These are phyloP conservation scores for Nebria salina DNA, from an alignment of 2,888 invertebrate species.

Conservation along the genomic window DNA sequence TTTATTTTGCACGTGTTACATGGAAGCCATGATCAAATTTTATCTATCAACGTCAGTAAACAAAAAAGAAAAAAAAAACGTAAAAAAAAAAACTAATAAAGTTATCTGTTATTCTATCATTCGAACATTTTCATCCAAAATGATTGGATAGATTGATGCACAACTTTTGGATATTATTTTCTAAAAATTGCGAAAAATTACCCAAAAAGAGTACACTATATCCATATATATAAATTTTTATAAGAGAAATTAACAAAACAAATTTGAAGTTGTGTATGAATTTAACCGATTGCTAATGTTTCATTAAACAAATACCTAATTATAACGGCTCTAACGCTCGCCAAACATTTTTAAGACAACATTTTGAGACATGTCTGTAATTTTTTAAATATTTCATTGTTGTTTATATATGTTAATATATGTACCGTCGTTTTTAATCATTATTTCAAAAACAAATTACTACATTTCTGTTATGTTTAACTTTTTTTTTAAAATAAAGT, in stretches of 20 bases:
- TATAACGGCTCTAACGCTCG: background rate
- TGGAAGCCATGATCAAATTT: background rate
- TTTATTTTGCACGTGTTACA: background rate
- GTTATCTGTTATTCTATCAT: background rate
- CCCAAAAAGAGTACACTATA: background rate
- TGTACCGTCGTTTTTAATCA: background rate
- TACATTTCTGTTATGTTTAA: background rate
- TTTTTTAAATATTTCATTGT: slow-evolving; percentile 1
- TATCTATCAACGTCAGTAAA: slow-evolving; percentile 1
- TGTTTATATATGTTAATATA: background rate
- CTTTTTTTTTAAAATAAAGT: background rate
- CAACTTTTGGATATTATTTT: background rate
- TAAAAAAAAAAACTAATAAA: background rate
- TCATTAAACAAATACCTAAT: background rate
- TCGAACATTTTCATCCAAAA: background rate
- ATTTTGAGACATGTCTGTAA: background rate
- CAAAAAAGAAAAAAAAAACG: background rate
- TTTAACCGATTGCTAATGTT: background rate
- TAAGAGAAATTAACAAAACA: background rate
- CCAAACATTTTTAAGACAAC: background rate
- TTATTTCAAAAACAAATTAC: background rate
- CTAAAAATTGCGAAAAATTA: slow-evolving; percentile 1
- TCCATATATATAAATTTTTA: background rate
- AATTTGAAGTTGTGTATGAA: background rate
- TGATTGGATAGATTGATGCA: background rate